These are phyloP conservation scores for Pitta sordida DNA, from an alignment of 2,113 vertebrate genomes.

Conservation along the genomic window DNA sequence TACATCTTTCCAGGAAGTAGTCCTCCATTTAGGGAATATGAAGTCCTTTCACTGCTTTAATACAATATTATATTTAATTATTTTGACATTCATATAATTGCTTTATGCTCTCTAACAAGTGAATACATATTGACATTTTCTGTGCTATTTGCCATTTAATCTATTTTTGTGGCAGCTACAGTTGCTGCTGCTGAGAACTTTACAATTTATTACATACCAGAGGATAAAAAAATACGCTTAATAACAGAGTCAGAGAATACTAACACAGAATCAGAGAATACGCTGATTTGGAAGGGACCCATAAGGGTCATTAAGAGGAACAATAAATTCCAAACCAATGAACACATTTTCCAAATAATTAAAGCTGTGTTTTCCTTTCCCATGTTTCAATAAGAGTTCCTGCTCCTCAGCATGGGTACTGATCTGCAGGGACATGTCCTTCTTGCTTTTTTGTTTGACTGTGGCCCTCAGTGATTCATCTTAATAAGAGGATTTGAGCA, in stretches of 20 bases:
- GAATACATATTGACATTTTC: not conserved
- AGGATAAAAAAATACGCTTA: not conserved
- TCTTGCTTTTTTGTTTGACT: not conserved
- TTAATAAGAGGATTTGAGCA: not conserved
- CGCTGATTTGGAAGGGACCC: too few relatives aligned
- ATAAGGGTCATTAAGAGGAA: too few relatives aligned
- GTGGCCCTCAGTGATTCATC: not conserved
- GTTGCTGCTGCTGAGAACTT: not conserved
- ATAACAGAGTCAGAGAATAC: not conserved
- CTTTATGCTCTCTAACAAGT: not conserved
- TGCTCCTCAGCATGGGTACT: not conserved
- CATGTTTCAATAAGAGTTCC: not conserved
- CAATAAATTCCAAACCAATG: not conserved
- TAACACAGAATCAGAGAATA: too few relatives aligned
- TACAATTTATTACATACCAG: not conserved
- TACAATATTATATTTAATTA: not conserved
- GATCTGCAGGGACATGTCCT: not conserved
- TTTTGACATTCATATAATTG: not conserved
- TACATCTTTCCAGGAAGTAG: not conserved
- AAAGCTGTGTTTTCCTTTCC: not conserved
- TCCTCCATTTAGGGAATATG: not conserved
- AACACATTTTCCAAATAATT: not conserved
- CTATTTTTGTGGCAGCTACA: not conserved
- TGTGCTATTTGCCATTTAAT: not conserved
- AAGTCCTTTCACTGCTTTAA: not conserved